These are phyloP conservation scores for Troides aeacus DNA, from an alignment of 2,888 invertebrate genomes.

Conservation along the genomic window DNA sequence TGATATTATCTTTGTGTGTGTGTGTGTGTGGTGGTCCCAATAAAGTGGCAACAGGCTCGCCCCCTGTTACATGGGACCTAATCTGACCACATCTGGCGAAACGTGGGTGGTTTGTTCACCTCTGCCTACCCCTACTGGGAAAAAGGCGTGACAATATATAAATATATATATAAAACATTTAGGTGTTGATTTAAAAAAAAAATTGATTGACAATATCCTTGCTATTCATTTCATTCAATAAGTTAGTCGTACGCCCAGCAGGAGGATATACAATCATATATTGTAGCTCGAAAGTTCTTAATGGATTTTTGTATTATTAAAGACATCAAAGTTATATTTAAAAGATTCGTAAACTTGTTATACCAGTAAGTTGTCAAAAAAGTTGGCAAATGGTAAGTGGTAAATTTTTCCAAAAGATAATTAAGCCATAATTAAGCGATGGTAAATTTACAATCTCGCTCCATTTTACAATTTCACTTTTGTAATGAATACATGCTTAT, in stretches of 20 bases:
- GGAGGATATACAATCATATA: too few species aligned
- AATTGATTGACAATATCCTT: neutral
- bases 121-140: too few species aligned
- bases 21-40: too few species aligned
- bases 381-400: slow-evolving; percentile 4
- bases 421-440: slow-evolving; percentile 17
- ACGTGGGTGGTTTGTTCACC: too few species aligned
- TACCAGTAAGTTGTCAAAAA: neutral
- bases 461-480: neutral
- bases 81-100: too few species aligned
- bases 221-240: neutral
- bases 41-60: too few species aligned
- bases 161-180: too few species aligned
- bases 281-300: too few species aligned
- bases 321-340: neutral
- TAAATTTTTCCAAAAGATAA: slow-evolving; percentile 8
- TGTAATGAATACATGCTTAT: slow-evolving; percentile 10
- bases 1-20: too few species aligned
- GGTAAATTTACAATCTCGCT: slow-evolving; percentile 4
- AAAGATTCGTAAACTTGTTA: neutral
- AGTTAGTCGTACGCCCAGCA: too few species aligned
- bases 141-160: too few species aligned
- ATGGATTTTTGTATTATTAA: neutral
- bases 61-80: too few species aligned
- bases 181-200: neutral